phyloP scores from a whole-genome alignment of 2,888 invertebrate species.

The Athrips mouffetella region DNA sequence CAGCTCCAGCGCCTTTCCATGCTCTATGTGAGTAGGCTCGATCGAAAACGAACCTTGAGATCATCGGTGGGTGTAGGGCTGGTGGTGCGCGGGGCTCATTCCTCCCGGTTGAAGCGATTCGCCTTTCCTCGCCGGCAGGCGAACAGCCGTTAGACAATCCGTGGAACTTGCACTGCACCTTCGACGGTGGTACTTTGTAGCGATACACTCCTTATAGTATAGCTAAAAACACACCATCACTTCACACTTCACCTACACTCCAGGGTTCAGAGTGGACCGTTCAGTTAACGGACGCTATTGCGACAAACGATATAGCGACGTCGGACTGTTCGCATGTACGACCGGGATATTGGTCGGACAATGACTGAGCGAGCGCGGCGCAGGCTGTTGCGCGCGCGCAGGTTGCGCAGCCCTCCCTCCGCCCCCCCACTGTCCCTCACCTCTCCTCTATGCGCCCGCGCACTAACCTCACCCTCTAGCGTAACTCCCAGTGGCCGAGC shows the following conservation, averaged over 20 bases:
- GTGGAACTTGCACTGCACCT: constrained; percentile 60
- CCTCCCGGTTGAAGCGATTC: constrained; percentile 70
- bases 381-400: constrained; percentile 62
- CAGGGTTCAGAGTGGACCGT: constrained; percentile 60
- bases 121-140: constrained; percentile 72
- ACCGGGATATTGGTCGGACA: constrained; percentile 70
- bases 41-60: constrained; percentile 70
- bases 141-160: constrained; percentile 71
- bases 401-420: constrained; percentile 39
- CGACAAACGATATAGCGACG: constrained; percentile 65
- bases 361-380: constrained; percentile 63
- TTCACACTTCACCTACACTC: constrained; percentile 69
- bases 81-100: constrained; percentile 75
- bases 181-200: constrained; percentile 66
- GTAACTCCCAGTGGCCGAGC: constrained; percentile 55
- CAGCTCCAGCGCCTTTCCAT: constrained; percentile 29
- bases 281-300: constrained; percentile 64
- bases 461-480: constrained; percentile 47
- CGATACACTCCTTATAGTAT: constrained; percentile 72
- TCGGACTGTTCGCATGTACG: constrained; percentile 56
- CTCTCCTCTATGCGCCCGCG: constrained; percentile 29
- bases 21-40: constrained; percentile 24
- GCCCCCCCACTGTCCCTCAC: constrained; percentile 28
- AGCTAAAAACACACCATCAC: constrained; percentile 76
- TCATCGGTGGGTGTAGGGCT: constrained; percentile 74